These are phyloP conservation scores for Andrena flavipes DNA, from an alignment of 2,888 invertebrate species.

Conservation along the genomic window DNA sequence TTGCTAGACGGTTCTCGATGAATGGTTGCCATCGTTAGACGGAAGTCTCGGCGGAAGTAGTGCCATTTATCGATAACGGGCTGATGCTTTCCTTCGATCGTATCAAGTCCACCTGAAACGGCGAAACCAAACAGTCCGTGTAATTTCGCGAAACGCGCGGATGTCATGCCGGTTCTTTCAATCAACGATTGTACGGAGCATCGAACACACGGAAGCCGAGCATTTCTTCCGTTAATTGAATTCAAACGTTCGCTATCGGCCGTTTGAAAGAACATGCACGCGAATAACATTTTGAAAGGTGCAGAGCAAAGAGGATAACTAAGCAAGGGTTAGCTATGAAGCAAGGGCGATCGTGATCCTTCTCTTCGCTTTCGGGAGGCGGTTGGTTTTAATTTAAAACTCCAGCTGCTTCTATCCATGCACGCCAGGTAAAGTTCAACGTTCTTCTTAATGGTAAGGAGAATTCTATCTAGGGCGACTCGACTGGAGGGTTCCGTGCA, in stretches of 20 bases:
- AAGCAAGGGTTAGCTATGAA: not conserved
- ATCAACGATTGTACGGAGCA: not conserved
- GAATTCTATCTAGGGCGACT: conserved; percentile 26
- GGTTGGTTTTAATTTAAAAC: too few relatives aligned
- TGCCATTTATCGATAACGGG: conserved; percentile 80
- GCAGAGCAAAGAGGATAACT: not conserved
- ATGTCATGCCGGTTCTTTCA: not conserved
- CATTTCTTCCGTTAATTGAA: not conserved
- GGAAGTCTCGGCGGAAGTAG: conserved; percentile 82
- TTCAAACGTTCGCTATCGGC: too few relatives aligned
- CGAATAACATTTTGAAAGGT: not conserved
- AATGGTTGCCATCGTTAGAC: conserved; percentile 72
- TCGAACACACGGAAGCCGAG: not conserved
- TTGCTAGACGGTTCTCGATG: conserved; percentile 15
- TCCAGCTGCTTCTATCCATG: not conserved
- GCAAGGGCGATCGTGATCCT: not conserved
- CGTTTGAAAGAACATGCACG: conserved; percentile 1
- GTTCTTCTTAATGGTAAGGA: conserved; percentile 1
- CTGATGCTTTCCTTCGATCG: conserved; percentile 81
- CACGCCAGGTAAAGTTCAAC: too few relatives aligned
- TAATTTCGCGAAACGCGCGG: not conserved
- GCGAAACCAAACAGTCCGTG: conserved; percentile 31
- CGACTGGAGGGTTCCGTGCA: conserved; percentile 65
- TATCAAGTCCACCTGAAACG: conserved; percentile 82
- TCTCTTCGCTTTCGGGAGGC: not conserved